Evolutionary conservation across 2,797 vertebrate species (phyloP), one percentile per base, ranked within the genome.

Genomic region (Emys orbicularis): DNA sequence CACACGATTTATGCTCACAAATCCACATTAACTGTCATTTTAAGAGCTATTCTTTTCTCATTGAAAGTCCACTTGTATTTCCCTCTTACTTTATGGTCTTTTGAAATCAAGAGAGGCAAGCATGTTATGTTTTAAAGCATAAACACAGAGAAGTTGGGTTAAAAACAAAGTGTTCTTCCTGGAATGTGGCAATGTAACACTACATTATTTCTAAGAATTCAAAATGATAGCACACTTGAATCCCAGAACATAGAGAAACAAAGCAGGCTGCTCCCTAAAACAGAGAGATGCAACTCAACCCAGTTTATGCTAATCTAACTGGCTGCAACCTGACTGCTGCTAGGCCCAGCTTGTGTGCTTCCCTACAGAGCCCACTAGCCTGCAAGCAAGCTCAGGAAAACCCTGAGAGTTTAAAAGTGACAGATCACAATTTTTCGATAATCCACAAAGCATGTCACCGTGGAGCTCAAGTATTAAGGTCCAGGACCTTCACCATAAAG

Each of bases 1-100:
- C 77, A 85, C 57, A 56, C 37, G 54, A 90, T 90, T 65, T 11
- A 80, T 8, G 10, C 13, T 50, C 44, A 84, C 31, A 83, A 90
- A 90, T 12, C 68, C 54, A 79, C 47, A 94, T 11, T 5, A 83
- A 37, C 10, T 54, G 54, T 65, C n/a, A 21, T 53, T 83, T 87
- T 16, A 13, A 85, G 10, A 90, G 34, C 9, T 21, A 44, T 0
- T 0, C 3, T 76, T 82, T 31, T 76, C 49, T 37, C 0, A 57
- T 6, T 57, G 27, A 29, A 57, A 57, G 56, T 53, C 74, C 29
- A 2, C 1, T 65, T 25, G n/a, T 0, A 37, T 57, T 92, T 91
- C 77, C 90, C 34, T 34, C 82, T 50, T 72, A 85, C 1, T 79
- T 82, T 80, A 4, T 8, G 44, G 37, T 82, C 57, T 65, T 53